Percentiles rank a stretch among this genome's conserved stretches.
Evolutionary conservation across 2,797 vertebrate species (phyloP).

Genomic region (Paguma larvata): DNA sequence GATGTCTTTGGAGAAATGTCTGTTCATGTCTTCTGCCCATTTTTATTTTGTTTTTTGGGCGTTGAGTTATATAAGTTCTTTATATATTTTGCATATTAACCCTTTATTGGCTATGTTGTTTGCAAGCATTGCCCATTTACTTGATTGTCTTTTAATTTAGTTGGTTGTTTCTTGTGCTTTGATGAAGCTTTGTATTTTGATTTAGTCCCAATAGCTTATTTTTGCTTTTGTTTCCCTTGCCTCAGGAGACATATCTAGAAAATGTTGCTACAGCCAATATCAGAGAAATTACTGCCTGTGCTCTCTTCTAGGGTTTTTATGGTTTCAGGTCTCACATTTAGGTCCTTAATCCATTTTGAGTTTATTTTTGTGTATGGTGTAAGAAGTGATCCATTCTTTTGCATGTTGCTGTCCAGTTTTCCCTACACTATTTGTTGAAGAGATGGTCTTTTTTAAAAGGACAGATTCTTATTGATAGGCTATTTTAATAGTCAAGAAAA

Average conservation of each 20-base stretch:
- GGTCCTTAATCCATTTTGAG: no score
- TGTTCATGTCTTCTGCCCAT: neutral
- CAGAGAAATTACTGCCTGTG: neutral
- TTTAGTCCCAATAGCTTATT: neutral
- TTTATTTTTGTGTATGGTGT: no score
- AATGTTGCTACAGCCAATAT: neutral
- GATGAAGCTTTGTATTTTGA: neutral
- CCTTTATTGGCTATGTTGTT: neutral
- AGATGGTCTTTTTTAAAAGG: neutral
- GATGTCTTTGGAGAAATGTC: neutral
- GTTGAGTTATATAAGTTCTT: neutral
- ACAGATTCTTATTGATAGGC: neutral
- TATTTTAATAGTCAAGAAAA: slow-evolving; percentile 47
- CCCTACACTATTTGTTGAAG: neutral
- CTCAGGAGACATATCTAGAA: neutral
- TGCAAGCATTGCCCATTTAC: no score
- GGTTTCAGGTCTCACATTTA: no score
- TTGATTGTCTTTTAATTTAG: neutral
- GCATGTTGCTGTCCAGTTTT: neutral
- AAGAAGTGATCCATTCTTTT: neutral
- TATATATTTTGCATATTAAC: neutral
- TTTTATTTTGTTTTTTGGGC: neutral
- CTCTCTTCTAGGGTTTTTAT: neutral
- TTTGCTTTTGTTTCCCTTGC: neutral
- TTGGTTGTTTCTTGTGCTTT: neutral